phyloP scores from a whole-genome alignment of 2,797 vertebrate genomes.

The Etheostoma perlongum region DNA sequence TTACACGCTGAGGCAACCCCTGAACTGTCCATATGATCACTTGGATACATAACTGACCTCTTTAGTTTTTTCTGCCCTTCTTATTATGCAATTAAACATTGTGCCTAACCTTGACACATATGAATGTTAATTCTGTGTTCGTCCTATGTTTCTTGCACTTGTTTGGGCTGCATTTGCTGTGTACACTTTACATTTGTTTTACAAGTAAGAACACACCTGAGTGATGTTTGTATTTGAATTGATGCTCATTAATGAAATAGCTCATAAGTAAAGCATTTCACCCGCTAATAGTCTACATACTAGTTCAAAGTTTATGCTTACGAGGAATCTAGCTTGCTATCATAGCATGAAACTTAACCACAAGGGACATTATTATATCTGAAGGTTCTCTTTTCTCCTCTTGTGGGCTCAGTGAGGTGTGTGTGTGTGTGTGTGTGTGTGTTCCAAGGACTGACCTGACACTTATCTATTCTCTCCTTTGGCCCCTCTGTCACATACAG shows the following conservation, averaged over 20 bases:
- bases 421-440: slow-evolving; percentile 20
- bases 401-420: slow-evolving; percentile 16
- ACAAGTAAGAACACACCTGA: neutral
- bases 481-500: slow-evolving; percentile 61
- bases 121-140: neutral
- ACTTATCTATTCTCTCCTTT: slow-evolving; percentile 61
- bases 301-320: slow-evolving; percentile 31
- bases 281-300: neutral
- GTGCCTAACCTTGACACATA: neutral
- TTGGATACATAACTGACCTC: slow-evolving; percentile 50
- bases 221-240: neutral
- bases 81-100: neutral
- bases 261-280: neutral
- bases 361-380: slow-evolving; percentile 12
- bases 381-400: slow-evolving; percentile 27
- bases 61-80: slow-evolving; percentile 6
- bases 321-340: slow-evolving; percentile 8
- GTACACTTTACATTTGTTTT: neutral
- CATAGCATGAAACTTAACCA: slow-evolving; percentile 36
- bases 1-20: slow-evolving; percentile 64
- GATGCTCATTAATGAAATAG: slow-evolving; percentile 20
- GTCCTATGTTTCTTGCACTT: neutral
- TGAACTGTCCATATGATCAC: slow-evolving; percentile 71
- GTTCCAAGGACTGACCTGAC: slow-evolving; percentile 59
- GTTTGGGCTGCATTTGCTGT: neutral